Base-by-base conservation (phyloP, 2,113 vertebrate species). In the Lynx canadensis region DNA sequence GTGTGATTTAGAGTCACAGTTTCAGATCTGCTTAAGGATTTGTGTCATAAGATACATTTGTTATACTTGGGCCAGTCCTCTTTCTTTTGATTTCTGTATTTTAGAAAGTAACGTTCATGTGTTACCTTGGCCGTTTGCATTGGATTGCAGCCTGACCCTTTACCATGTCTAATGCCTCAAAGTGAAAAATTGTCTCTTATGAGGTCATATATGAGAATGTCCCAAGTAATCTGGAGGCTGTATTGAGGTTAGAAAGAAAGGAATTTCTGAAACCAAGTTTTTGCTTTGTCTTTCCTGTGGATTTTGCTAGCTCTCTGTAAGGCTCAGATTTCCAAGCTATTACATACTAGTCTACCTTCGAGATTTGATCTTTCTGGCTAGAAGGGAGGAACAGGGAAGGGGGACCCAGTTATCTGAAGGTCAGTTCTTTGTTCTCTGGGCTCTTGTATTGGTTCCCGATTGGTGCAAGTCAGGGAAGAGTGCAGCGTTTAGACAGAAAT, bases 291-390 rank as follows among this genome's bases (percentile, higher is more conserved):
- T 92, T 93, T 91, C 23, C 33, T 95, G 18, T 76, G 68, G 73
- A 71, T 73, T 95, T 97, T 91, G 9, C 85, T 78, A 71, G 48
- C 66, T 31, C 91, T 95, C 50, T 88, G 68, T 81, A 57, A 88
- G 81, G 91, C 76, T 97, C 88, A 81, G 33, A 91, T 97, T 97
- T 94, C 82, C 29, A 76, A 87, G 57, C 48, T 80, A 93, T 96
- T 95, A n/a, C 31, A 36, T 78, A 18, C 83, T 94, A 89, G 57
- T 82, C 88, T 87, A 27, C 78, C 89, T 97, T 96, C 94, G 86
- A 97, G 89, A 96, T 93, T 89, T 88, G 82, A 68, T 95, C 89
- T 96, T 92, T 94, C 78, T 81, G 45, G 16, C 38, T 93, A 38
- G 89, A 95, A 76, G 48, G 19, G 60, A 94, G 45, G 27, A 83